A percentile compares a stretch with the other conserved stretches of the same genome.
These are phyloP conservation scores for Heliconius charithonia DNA, from an alignment of 2,888 invertebrate species.

Conservation along the genomic window DNA sequence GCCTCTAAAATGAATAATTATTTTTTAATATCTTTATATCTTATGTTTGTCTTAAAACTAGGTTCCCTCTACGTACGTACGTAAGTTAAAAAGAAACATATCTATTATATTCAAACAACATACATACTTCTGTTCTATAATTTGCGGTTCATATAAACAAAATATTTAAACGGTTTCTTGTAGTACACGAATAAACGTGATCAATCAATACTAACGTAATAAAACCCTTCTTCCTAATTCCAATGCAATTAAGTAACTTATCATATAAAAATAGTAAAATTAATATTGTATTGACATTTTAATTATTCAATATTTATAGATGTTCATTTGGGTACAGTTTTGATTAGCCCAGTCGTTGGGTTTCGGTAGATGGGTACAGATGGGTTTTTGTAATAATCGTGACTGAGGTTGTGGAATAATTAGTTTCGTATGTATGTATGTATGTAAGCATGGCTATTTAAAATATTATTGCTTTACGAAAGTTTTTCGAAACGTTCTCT, in stretches of 20 bases:
- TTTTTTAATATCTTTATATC: too few relatives aligned
- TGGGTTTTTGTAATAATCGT: slow-evolving; percentile 68
- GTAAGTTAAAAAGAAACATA: too few relatives aligned
- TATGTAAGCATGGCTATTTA: slow-evolving; percentile 62
- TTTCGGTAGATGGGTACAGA: slow-evolving; percentile 49
- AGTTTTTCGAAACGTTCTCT: slow-evolving; percentile 63
- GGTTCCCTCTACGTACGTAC: too few relatives aligned
- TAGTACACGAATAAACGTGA: slow-evolving; percentile 21
- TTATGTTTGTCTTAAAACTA: too few relatives aligned
- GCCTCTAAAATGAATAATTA: too few relatives aligned
- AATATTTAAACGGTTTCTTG: background rate
- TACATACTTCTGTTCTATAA: background rate
- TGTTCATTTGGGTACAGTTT: slow-evolving; percentile 39
- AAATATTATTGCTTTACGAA: slow-evolving; percentile 78
- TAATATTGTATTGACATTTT: slow-evolving; percentile 21
- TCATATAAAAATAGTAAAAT: slow-evolving; percentile 3
- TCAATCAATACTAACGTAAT: slow-evolving; percentile 8
- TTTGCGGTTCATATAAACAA: background rate
- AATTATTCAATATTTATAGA: slow-evolving; percentile 34
- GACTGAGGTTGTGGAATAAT: slow-evolving; percentile 73
- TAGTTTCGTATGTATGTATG: slow-evolving; percentile 64
- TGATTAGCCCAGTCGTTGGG: slow-evolving; percentile 51
- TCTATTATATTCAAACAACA: background rate
- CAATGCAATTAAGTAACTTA: slow-evolving; percentile 2
- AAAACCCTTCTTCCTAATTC: slow-evolving; percentile 15